Conservation (phyloP, 2,797 vertebrate genomes). For the Tragopan temminckii region DNA sequence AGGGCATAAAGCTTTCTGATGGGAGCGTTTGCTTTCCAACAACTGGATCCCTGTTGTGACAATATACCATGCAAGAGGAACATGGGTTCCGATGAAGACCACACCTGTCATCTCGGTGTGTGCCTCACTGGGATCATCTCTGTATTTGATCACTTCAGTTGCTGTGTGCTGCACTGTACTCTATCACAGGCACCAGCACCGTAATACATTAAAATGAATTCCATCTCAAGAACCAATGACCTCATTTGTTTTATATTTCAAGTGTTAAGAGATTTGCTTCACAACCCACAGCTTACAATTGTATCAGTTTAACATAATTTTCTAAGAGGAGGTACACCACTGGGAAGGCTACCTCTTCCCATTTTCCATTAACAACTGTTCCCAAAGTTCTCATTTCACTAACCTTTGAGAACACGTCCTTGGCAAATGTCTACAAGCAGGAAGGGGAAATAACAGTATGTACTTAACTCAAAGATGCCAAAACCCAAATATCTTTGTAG, state of each 20-base stretch:
- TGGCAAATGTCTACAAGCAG: not conserved
- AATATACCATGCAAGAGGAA: not conserved
- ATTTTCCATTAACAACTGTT: not conserved
- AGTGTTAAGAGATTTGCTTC: not conserved
- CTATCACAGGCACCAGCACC: not conserved
- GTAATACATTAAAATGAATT: not conserved
- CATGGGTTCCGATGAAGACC: not conserved
- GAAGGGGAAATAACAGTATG: not conserved
- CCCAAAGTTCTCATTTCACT: not conserved
- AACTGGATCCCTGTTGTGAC: not conserved
- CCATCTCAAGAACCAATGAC: not conserved
- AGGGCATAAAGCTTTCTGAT: not conserved
- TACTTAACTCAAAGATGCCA: not conserved
- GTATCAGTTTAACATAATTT: not conserved
- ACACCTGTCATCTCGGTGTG: not conserved
- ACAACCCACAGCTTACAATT: not conserved
- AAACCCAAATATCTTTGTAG: not conserved
- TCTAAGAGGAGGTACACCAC: fast-evolving
- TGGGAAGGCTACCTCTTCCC: not conserved
- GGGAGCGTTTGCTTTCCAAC: not conserved
- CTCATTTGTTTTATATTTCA: not conserved
- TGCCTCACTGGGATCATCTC: not conserved
- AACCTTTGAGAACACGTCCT: not conserved
- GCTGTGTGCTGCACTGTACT: not conserved
- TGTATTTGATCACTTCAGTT: not conserved